These are phyloP conservation scores for Dicentrarchus labrax DNA, from an alignment of 2,113 vertebrate species.

Conservation along the genomic window DNA sequence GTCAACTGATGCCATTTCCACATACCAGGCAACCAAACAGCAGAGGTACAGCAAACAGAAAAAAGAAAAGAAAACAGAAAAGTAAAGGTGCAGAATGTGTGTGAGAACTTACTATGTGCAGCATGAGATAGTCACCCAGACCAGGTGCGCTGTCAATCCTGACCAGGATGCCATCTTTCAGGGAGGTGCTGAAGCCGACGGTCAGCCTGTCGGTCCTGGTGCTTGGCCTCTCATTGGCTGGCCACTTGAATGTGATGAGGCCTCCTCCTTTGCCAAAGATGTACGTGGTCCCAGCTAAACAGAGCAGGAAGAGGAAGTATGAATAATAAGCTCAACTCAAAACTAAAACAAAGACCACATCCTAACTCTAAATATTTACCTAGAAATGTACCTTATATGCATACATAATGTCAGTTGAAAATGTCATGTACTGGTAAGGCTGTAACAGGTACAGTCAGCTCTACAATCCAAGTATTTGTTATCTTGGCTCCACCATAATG, in stretches of 20 bases:
- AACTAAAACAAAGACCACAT: background rate
- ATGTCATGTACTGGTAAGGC: background rate
- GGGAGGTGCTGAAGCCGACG: slow-evolving; percentile 87
- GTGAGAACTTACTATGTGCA: slow-evolving; percentile 94
- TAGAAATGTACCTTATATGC: too few relatives aligned
- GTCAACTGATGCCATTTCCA: too few relatives aligned
- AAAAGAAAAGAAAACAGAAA: background rate
- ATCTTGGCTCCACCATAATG: too few relatives aligned
- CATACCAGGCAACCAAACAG: too few relatives aligned
- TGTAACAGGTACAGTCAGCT: too few relatives aligned
- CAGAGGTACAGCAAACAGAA: too few relatives aligned
- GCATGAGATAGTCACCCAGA: slow-evolving; percentile 97
- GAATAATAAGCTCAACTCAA: background rate
- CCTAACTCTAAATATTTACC: background rate
- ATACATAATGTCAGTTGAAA: background rate
- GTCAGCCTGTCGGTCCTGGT: slow-evolving; percentile 96
- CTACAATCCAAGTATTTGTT: too few relatives aligned
- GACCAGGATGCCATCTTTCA: slow-evolving; percentile 97
- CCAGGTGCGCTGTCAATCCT: slow-evolving; percentile 96
- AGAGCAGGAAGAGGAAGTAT: slow-evolving; percentile 18
- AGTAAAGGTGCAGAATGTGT: background rate
- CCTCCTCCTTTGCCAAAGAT: slow-evolving; percentile 98
- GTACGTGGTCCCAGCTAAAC: slow-evolving; percentile 94
- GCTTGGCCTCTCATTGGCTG: slow-evolving; percentile 96
- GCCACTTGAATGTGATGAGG: slow-evolving; percentile 95